Conservation (phyloP, 2,888 invertebrate genomes). For the Miltochrista miniata region DNA sequence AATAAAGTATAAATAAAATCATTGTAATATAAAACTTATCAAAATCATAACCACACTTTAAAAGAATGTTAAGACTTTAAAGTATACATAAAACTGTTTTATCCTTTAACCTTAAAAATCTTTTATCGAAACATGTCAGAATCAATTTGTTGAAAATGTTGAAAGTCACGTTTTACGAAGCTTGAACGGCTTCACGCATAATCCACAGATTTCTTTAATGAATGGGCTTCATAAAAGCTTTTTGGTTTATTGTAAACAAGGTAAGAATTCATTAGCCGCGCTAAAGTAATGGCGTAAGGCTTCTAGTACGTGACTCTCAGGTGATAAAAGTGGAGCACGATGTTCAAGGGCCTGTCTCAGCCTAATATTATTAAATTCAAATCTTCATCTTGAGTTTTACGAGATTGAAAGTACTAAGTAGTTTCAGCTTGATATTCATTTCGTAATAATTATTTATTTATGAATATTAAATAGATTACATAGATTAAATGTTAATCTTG, state of each 20-base stretch:
- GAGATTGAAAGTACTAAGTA: slow-evolving; percentile 41
- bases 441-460: neutral
- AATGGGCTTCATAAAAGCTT: slow-evolving; percentile 70
- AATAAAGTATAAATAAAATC: too few species aligned
- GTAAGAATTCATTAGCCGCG: slow-evolving; percentile 71
- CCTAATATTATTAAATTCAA: slow-evolving; percentile 60
- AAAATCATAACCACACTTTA: too few species aligned
- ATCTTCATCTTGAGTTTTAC: slow-evolving; percentile 44
- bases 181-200: slow-evolving; percentile 63
- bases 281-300: slow-evolving; percentile 46
- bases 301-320: slow-evolving; percentile 66
- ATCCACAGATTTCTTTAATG: slow-evolving; percentile 66
- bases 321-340: slow-evolving; percentile 58
- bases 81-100: too few species aligned
- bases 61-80: too few species aligned
- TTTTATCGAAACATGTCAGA: slow-evolving; percentile 34
- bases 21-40: too few species aligned
- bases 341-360: slow-evolving; percentile 48
- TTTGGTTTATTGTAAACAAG: slow-evolving; percentile 76
- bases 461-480: too few species aligned
- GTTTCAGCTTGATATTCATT: slow-evolving; percentile 15
- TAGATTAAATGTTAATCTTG: neutral
- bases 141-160: slow-evolving; percentile 57
- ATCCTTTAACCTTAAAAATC: too few species aligned
- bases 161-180: slow-evolving; percentile 59